phyloP scores from a whole-genome alignment of 2,888 invertebrate species.

The Cantharis nigra region DNA sequence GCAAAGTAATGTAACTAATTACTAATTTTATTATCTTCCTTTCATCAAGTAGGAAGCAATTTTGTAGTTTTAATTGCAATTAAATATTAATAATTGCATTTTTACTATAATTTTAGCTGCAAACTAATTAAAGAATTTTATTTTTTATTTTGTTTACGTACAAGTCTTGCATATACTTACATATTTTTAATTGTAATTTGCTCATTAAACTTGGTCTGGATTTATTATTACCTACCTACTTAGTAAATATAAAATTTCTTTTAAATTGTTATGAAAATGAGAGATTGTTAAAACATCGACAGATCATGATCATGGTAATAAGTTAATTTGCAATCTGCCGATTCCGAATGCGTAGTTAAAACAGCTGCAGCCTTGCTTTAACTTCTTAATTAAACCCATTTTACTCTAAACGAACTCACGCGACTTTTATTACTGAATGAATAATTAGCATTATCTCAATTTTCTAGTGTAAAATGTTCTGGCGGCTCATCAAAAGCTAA shows the following conservation, averaged over 20 bases:
- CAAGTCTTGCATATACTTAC: not conserved
- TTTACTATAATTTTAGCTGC: not conserved
- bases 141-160: not conserved
- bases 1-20: not conserved
- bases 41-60: not conserved
- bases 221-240: not conserved
- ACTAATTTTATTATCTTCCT: not conserved
- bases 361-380: constrained; percentile 34
- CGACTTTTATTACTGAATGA: constrained; percentile 34
- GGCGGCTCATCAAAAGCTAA: constrained; percentile 43
- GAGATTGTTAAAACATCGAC: not conserved
- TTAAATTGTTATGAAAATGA: not conserved
- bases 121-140: not conserved
- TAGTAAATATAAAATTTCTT: not conserved
- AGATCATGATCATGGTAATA: not conserved
- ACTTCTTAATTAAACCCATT: constrained; percentile 34
- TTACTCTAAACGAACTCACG: constrained; percentile 35
- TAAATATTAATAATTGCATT: not conserved
- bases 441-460: constrained; percentile 33
- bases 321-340: constrained; percentile 26
- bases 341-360: constrained; percentile 27
- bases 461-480: constrained; percentile 29
- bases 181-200: not conserved
- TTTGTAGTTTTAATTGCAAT: not conserved
- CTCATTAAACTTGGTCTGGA: not conserved